Evolutionary conservation across 2,113 vertebrate genomes (phyloP).

Genomic region (Propithecus coquereli): DNA sequence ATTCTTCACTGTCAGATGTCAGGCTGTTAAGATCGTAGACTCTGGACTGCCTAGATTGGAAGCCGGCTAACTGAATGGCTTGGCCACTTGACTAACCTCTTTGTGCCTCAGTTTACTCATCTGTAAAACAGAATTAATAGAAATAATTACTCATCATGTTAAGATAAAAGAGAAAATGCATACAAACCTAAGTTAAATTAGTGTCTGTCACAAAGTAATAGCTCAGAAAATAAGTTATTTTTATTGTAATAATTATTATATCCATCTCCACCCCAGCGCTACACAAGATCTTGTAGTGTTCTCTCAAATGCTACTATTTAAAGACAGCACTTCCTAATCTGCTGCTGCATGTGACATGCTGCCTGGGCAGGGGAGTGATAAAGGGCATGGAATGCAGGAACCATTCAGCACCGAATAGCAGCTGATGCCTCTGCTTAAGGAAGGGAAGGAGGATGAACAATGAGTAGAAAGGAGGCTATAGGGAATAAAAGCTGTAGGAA

Average conservation of each 20-base stretch:
- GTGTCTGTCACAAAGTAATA: not conserved
- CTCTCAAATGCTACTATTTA: slow-evolving; percentile 20
- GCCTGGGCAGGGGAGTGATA: not conserved
- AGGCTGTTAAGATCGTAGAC: not conserved
- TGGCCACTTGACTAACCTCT: not conserved
- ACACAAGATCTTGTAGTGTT: not conserved
- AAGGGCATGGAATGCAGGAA: not conserved
- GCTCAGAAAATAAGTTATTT: not conserved
- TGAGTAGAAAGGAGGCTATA: not conserved
- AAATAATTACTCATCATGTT: not conserved
- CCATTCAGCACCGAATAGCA: not conserved
- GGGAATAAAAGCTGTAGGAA: not conserved
- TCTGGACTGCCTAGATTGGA: not conserved
- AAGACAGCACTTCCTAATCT: slow-evolving; percentile 30
- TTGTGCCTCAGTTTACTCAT: slow-evolving; percentile 14
- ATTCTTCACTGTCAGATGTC: not conserved
- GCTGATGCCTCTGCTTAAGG: slow-evolving; percentile 19
- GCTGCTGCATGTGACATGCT: not conserved
- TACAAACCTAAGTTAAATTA: not conserved
- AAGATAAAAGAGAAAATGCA: slow-evolving; percentile 4
- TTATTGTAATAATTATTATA: slow-evolving; percentile 1
- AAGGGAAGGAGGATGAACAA: slow-evolving; percentile 26
- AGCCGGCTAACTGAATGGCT: not conserved
- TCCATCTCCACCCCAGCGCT: not conserved
- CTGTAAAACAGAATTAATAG: not conserved